Conservation (phyloP, 2,888 invertebrate genomes). For the Vesta saturnalis region DNA sequence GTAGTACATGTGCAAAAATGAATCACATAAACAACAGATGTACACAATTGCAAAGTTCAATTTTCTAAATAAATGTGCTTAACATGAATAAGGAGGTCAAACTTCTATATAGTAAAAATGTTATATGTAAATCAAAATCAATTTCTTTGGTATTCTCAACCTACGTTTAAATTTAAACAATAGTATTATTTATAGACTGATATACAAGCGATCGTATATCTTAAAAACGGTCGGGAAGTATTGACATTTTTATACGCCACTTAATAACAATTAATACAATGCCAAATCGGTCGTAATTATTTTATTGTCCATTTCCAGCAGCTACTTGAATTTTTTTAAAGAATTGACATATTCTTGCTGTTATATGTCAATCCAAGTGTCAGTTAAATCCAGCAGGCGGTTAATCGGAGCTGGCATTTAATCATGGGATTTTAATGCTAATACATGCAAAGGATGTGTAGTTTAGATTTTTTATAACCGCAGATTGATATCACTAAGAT, state of each 20-base stretch:
- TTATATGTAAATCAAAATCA: conserved; percentile 18
- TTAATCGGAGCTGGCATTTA: conserved; percentile 33
- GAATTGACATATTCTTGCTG: conserved; percentile 23
- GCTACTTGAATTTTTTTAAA: background rate
- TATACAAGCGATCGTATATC: conserved; percentile 13
- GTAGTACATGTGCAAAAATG: background rate
- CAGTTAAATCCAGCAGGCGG: conserved; percentile 31
- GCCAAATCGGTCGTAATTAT: conserved; percentile 1
- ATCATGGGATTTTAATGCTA: conserved; percentile 34
- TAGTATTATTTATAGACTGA: conserved; percentile 17
- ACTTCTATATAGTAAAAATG: conserved; percentile 14
- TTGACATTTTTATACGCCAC: conserved; percentile 21
- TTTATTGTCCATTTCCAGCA: no score
- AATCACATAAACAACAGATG: background rate
- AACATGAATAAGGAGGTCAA: conserved; percentile 20
- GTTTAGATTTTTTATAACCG: conserved; percentile 28
- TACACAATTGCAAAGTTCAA: background rate
- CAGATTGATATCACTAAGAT: conserved; percentile 23
- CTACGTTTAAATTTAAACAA: conserved; percentile 8
- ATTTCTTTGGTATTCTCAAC: conserved; percentile 6
- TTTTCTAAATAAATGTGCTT: conserved; percentile 10
- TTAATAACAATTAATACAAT: background rate
- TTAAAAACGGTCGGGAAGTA: background rate
- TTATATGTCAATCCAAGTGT: conserved; percentile 33
- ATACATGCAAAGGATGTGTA: conserved; percentile 33